phyloP scores from a whole-genome alignment of 2,797 vertebrate genomes.

The Rhabdomys pumilio region DNA sequence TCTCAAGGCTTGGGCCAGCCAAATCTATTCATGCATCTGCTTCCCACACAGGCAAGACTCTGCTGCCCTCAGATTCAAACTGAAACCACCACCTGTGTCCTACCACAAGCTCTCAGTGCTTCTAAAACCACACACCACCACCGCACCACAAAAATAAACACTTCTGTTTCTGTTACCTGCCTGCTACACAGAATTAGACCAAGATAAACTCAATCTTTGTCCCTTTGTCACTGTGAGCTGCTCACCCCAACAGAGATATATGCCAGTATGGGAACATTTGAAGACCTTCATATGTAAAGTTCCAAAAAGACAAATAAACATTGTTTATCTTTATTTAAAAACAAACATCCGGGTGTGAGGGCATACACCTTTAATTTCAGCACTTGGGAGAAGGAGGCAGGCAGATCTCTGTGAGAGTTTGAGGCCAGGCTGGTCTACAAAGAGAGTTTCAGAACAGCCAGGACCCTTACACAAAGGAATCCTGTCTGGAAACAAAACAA shows the following conservation, averaged over 20 bases:
- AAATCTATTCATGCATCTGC: constrained; percentile 62
- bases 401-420: background rate
- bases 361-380: background rate
- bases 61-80: constrained; percentile 75
- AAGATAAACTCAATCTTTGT: constrained; percentile 25
- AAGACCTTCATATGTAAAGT: background rate
- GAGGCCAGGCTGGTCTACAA: background rate
- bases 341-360: background rate
- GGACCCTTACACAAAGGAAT: background rate
- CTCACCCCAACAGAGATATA: background rate
- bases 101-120: background rate
- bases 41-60: constrained; percentile 1
- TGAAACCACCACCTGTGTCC: constrained; percentile 81
- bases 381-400: background rate
- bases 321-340: background rate
- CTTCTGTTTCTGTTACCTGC: constrained; percentile 54
- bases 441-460: background rate
- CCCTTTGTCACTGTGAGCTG: background rate
- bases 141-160: background rate
- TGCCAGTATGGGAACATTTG: background rate
- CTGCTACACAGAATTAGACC: constrained; percentile 39
- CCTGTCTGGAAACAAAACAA: background rate
- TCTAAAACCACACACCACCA: constrained; percentile 52
- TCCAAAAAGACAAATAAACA: constrained; percentile 28
- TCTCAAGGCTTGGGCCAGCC: constrained; percentile 38